These are phyloP conservation scores for Luidia sarsii DNA, from an alignment of 53 echinoderm and acorn worm genomes.

Conservation along the genomic window DNA sequence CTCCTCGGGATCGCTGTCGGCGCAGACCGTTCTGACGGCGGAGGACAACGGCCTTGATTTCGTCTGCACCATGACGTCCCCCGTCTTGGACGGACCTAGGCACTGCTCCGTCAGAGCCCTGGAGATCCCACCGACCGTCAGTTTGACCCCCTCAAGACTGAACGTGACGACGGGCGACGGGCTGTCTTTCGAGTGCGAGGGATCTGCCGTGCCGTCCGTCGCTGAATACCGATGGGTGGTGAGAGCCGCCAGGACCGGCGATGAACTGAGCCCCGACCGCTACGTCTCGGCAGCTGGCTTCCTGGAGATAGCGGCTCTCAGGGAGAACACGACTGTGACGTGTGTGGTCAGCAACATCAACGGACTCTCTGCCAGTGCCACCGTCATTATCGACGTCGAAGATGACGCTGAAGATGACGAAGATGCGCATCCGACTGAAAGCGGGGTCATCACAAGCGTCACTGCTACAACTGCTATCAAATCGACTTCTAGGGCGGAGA, in stretches of 20 bases:
- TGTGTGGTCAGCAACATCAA: conserved; percentile 11
- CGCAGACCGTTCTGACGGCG: conserved; percentile 10
- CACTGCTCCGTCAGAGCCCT: conserved; percentile 41
- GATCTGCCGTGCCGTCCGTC: neutral
- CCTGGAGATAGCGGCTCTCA: neutral
- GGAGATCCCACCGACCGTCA: conserved; percentile 21
- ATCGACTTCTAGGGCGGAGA: neutral
- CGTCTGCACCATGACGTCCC: conserved; percentile 22
- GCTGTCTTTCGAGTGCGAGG: conserved; percentile 12
- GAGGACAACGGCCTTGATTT: conserved; percentile 45
- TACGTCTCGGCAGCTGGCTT: neutral
- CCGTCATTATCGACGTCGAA: neutral
- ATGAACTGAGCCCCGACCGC: neutral
- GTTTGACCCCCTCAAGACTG: neutral
- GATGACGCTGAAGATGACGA: too few species aligned
- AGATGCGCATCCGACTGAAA: too few species aligned
- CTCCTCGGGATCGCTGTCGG: neutral
- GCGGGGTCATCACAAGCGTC: too few species aligned
- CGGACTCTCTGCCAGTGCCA: conserved; percentile 6
- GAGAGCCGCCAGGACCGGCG: neutral
- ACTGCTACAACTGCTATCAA: too few species aligned
- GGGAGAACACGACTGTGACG: conserved; percentile 7
- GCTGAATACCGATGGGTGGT: conserved; percentile 9
- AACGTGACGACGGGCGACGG: neutral
- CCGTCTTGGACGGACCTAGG: neutral